Conservation (phyloP, 2,888 invertebrate genomes). For the Gari tellinella region DNA sequence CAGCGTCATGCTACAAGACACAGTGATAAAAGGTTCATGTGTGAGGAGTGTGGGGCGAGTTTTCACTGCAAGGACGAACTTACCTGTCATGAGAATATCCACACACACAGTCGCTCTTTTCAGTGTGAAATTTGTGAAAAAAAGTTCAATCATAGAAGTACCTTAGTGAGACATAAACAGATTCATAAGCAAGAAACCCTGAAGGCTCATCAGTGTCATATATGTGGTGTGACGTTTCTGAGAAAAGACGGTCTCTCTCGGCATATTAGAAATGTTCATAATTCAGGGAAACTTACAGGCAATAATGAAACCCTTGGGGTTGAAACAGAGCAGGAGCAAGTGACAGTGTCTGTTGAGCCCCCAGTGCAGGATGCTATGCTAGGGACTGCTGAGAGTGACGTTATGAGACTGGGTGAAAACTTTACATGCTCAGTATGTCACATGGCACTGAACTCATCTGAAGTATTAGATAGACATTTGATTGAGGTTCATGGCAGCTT, state of each 20-base stretch:
- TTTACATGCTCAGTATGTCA: no score
- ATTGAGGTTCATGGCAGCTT: no score
- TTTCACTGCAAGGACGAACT: slow-evolving; percentile 22
- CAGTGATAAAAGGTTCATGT: slow-evolving; percentile 16
- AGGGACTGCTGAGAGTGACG: no score
- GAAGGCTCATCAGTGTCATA: slow-evolving; percentile 21
- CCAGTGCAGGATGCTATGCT: no score
- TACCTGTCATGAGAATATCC: slow-evolving; percentile 22
- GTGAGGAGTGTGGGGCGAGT: slow-evolving; percentile 30
- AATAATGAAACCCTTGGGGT: not conserved
- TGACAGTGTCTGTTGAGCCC: no score
- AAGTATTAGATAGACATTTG: no score
- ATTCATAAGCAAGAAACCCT: slow-evolving; percentile 13
- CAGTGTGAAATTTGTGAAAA: slow-evolving; percentile 50
- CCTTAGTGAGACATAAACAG: slow-evolving; percentile 20
- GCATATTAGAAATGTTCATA: slow-evolving; percentile 26
- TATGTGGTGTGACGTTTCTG: slow-evolving; percentile 28
- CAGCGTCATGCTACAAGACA: slow-evolving; percentile 26
- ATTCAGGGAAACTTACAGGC: not conserved
- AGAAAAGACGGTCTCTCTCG: slow-evolving; percentile 24
- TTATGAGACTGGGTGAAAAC: no score
- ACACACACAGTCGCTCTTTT: slow-evolving; percentile 14
- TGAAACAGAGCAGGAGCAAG: no score
- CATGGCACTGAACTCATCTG: no score
- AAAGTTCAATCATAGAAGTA: slow-evolving; percentile 40